phyloP scores from a whole-genome alignment of 2,797 vertebrate genomes.

The Microctenopoma lineatum region DNA sequence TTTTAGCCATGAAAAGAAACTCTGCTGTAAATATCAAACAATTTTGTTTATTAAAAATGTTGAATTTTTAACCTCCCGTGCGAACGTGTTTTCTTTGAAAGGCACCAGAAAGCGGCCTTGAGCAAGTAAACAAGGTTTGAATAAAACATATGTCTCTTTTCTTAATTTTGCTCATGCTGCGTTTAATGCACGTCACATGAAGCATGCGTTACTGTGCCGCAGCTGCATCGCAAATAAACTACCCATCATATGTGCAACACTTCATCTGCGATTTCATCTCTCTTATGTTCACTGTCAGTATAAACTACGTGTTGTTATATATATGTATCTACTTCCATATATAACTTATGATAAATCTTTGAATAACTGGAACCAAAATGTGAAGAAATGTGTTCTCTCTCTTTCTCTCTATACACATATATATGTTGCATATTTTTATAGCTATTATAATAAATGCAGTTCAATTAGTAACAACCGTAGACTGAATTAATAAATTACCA shows the following conservation, averaged over 20 bases:
- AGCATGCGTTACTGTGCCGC: not conserved
- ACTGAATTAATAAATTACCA: too few relatives aligned
- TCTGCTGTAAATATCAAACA: conserved; percentile 81
- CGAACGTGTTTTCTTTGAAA: conserved; percentile 44
- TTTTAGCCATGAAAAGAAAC: conserved; percentile 78
- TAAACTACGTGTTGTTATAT: not conserved
- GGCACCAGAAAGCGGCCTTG: not conserved
- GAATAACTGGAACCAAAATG: too few relatives aligned
- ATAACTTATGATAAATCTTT: too few relatives aligned
- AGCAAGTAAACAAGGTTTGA: too few relatives aligned
- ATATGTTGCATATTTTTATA: too few relatives aligned
- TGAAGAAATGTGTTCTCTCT: too few relatives aligned
- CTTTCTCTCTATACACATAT: too few relatives aligned
- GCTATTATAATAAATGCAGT: too few relatives aligned
- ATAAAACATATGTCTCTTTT: not conserved
- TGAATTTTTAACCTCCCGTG: conserved; percentile 74
- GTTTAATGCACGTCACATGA: not conserved
- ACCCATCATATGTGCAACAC: not conserved
- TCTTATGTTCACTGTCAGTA: not conserved
- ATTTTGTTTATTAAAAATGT: conserved; percentile 80
- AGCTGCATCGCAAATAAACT: conserved; percentile 19
- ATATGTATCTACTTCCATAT: too few relatives aligned
- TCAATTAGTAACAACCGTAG: too few relatives aligned
- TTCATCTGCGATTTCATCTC: not conserved
- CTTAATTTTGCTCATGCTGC: not conserved